A percentile compares a stretch with the other conserved stretches of the same genome.
phyloP scores from a whole-genome alignment of 2,113 vertebrate species.

The Phylloscopus trochiloides region DNA sequence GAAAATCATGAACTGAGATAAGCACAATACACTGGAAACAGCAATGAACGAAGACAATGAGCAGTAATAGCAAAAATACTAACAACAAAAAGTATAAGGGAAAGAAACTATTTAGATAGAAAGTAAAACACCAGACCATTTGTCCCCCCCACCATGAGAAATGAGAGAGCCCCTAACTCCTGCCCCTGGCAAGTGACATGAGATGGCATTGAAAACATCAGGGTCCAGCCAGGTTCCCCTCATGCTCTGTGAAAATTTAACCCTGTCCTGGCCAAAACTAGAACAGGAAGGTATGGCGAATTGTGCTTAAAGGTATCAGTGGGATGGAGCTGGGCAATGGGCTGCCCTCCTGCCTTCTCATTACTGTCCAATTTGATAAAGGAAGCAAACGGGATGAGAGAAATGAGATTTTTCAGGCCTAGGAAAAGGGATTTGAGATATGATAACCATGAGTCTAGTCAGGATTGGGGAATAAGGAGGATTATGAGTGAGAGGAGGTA shows the following conservation, averaged over 20 bases:
- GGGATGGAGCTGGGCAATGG: not conserved
- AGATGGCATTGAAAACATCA: not conserved
- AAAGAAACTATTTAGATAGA: not conserved
- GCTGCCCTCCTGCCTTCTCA: not conserved
- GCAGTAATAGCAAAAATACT: not conserved
- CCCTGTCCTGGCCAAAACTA: not conserved
- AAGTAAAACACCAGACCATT: not conserved
- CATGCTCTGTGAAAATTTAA: not conserved
- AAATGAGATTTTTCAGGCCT: not conserved
- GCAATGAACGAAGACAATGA: not conserved
- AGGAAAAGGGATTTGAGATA: not conserved
- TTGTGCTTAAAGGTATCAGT: not conserved
- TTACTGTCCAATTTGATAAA: not conserved
- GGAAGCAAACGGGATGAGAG: not conserved
- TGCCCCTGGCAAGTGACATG: not conserved
- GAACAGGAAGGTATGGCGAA: rapidly evolving
- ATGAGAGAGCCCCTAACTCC: not conserved
- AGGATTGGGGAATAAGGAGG: not conserved
- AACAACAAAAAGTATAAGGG: not conserved
- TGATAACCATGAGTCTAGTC: not conserved
- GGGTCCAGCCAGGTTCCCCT: too few relatives aligned
- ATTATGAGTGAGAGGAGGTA: not conserved
- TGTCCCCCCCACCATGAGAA: rapidly evolving
- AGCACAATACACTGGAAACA: not conserved
- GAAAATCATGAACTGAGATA: not conserved